Evolutionary conservation across 2,888 invertebrate genomes (phyloP), one percentile per base, ranked within the genome.

Genomic region (Drosophila fulvimacula): DNA sequence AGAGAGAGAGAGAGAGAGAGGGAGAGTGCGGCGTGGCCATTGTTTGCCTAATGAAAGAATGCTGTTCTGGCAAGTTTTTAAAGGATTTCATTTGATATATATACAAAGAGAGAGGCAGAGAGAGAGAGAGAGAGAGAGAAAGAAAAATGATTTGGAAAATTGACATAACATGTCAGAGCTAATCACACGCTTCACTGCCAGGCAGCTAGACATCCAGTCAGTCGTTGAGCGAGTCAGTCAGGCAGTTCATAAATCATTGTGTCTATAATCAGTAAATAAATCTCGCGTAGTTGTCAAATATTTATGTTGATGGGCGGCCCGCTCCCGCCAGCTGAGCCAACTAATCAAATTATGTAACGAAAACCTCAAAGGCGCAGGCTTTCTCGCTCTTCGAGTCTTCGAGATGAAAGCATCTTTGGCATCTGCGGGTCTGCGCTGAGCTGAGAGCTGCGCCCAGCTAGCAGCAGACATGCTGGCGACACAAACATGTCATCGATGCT

Each of bases 11-110:
- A 17, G 4, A 15, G 15, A 9, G 32, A 19, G 32, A 62, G 70
- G 49, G 42, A 30, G 17, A 17, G 13, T 15, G 76, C 49, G 44
- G 52, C 60, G 49, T 49, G 55, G 46, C 81, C 82, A 82, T 84
- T 89, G 90, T 84, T 82, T 79, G 83, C 74, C 90, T 84, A 84
- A 84, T 84, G 90, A 84, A 84, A 89, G 88, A 88, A 89, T 72
- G 80, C 77, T 89, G 90, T 84, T 79, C 82, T 65, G 89, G 85
- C 85, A 88, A 82, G 86, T 82, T 83, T 89, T 88, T 82, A 82
- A 83, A 88, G 90, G 88, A 76, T 88, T 81, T 73, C 48, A 69
- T 66, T 65, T n/a, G 34, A 34, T 34, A 32, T 19, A 51, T 32
- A 51, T 13, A 32, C 7, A 32, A 7, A 44, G 21, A 44, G 6